A percentile compares a stretch with the other conserved stretches of the same genome.
Conservation (phyloP, 2,888 invertebrate species). For the Agapostemon virescens region DNA sequence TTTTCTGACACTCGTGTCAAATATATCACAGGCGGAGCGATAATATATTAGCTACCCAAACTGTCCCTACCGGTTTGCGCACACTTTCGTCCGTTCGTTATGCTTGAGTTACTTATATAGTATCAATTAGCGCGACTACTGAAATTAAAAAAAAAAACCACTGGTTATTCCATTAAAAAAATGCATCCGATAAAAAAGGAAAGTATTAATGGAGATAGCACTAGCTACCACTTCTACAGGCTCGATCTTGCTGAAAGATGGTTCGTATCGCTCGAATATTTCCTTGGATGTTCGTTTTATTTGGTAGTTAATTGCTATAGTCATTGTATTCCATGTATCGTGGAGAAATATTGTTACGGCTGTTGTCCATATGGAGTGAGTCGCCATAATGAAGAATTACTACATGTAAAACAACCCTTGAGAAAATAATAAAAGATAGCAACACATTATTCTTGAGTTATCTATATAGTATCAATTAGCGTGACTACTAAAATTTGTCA, state of each 20-base stretch:
- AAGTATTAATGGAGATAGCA: neutral
- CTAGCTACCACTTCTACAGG: neutral
- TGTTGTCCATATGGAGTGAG: too few species aligned
- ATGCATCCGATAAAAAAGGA: neutral
- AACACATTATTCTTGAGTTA: slow-evolving; percentile 28
- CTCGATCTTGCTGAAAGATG: neutral
- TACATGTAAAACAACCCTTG: too few species aligned
- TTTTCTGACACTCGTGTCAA: slow-evolving; percentile 78
- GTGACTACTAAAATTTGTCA: slow-evolving; percentile 3
- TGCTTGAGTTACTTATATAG: slow-evolving; percentile 24
- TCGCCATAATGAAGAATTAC: too few species aligned
- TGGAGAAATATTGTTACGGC: too few species aligned
- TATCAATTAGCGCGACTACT: slow-evolving; percentile 13
- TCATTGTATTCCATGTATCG: too few species aligned
- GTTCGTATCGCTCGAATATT: neutral
- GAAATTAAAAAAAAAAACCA: neutral
- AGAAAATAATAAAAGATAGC: too few species aligned
- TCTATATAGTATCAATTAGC: slow-evolving; percentile 14
- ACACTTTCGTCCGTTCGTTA: slow-evolving; percentile 16
- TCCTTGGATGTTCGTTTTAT: neutral
- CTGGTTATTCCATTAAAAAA: neutral
- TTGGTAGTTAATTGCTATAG: neutral
- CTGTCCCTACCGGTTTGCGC: slow-evolving; percentile 5
- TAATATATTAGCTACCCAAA: slow-evolving; percentile 73
- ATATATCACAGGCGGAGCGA: slow-evolving; percentile 74